These are phyloP conservation scores for Euwallacea similis DNA, from an alignment of 1,140 invertebrate genomes.

Conservation along the genomic window DNA sequence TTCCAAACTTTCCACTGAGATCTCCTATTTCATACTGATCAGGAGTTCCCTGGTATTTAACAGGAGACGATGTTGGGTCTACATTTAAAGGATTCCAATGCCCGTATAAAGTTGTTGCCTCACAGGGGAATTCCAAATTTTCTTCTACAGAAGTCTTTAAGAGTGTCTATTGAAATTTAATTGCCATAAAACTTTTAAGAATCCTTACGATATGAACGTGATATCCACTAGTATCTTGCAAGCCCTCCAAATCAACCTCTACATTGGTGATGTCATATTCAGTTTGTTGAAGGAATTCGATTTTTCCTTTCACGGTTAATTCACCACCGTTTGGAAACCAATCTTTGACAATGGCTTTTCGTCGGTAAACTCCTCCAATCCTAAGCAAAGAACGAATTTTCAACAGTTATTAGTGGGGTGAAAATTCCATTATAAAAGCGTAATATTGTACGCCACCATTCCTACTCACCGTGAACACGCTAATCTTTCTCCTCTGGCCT, in stretches of 20 bases:
- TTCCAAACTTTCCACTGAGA: slow-evolving; percentile 87
- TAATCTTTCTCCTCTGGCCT: slow-evolving; percentile 81
- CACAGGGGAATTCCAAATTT: slow-evolving; percentile 86
- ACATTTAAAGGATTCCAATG: slow-evolving; percentile 82
- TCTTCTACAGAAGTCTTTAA: slow-evolving; percentile 73
- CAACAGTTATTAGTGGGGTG: not conserved
- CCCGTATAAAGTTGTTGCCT: slow-evolving; percentile 75
- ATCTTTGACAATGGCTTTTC: slow-evolving; percentile 82
- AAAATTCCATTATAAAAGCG: not conserved
- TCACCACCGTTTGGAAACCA: slow-evolving; percentile 81
- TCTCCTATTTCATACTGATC: slow-evolving; percentile 91
- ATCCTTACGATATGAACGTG: slow-evolving; percentile 76
- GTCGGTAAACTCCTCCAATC: slow-evolving; percentile 70
- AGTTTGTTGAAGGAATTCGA: slow-evolving; percentile 82
- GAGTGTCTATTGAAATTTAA: slow-evolving; percentile 26
- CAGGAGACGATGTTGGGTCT: slow-evolving; percentile 62
- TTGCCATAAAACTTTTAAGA: not conserved
- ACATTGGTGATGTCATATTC: slow-evolving; percentile 82
- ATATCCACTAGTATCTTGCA: slow-evolving; percentile 72
- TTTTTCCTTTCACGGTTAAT: slow-evolving; percentile 65
- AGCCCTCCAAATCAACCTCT: slow-evolving; percentile 74
- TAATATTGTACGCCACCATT: not conserved
- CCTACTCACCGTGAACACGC: slow-evolving; percentile 77
- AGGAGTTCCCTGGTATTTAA: slow-evolving; percentile 61
- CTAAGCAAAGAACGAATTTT: slow-evolving; percentile 55